Evolutionary conservation across 2,888 invertebrate genomes (phyloP).

Genomic region (Ypsolopha sequella): DNA sequence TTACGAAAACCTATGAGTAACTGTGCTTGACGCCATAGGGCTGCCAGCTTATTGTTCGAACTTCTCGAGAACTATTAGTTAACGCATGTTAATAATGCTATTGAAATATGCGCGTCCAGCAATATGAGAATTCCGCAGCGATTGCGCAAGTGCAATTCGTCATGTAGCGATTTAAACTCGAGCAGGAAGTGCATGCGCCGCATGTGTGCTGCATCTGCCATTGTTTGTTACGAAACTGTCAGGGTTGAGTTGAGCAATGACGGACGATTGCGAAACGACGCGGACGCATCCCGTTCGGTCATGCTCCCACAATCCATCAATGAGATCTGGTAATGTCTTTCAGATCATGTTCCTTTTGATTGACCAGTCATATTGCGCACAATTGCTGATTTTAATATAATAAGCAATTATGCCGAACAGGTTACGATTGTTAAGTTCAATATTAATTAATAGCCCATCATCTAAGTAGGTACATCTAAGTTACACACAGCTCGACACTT

Average conservation of each 20-base stretch:
- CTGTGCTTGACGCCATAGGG: slow-evolving; percentile 31
- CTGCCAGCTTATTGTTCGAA: slow-evolving; percentile 11
- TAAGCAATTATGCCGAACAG: neutral
- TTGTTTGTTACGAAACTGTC: slow-evolving; percentile 65
- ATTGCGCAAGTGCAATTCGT: slow-evolving; percentile 50
- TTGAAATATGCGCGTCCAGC: slow-evolving; percentile 7
- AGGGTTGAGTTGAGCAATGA: slow-evolving; percentile 66
- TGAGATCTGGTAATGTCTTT: no score
- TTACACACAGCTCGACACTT: neutral
- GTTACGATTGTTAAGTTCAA: neutral
- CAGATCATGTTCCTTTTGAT: no score
- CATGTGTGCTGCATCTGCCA: slow-evolving; percentile 64
- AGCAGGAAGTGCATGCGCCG: slow-evolving; percentile 64
- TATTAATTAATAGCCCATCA: neutral
- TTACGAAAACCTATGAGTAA: slow-evolving; percentile 68
- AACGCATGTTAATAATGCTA: no score
- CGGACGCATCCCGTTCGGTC: slow-evolving; percentile 56
- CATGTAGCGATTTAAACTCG: slow-evolving; percentile 49
- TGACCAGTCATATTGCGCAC: neutral
- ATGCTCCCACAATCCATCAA: slow-evolving; percentile 16
- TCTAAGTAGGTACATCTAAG: no score
- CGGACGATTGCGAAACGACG: slow-evolving; percentile 49
- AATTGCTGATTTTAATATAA: no score
- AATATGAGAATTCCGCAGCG: slow-evolving; percentile 31
- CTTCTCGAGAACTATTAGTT: neutral